phyloP scores from a whole-genome alignment of 2,888 invertebrate genomes.

The Parapristionchus giblindavisi region DNA sequence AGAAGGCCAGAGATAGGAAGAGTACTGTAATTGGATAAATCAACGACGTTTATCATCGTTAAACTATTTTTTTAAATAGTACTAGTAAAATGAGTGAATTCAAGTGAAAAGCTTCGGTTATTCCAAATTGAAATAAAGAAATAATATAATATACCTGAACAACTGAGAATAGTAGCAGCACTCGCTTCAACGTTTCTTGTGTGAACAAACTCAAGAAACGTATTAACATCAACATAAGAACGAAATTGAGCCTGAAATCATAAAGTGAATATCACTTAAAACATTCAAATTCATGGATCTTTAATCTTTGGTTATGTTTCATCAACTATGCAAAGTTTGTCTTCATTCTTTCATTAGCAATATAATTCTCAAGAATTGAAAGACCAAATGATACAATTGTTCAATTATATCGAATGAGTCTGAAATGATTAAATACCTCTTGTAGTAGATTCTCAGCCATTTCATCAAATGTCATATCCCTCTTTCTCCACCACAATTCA shows the following conservation, averaged over 20 bases:
- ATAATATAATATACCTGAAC: conserved; percentile 50
- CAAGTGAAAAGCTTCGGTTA: too few relatives aligned
- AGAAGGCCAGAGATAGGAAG: conserved; percentile 72
- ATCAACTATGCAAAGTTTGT: neutral
- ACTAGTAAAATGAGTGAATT: too few relatives aligned
- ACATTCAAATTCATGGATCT: neutral
- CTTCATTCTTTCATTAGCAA: too few relatives aligned
- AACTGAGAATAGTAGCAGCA: conserved; percentile 58
- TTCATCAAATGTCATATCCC: conserved; percentile 54
- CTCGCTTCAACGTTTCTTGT: conserved; percentile 59
- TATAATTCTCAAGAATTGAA: too few relatives aligned
- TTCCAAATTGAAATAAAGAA: neutral
- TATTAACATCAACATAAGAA: conserved; percentile 57
- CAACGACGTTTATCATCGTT: neutral
- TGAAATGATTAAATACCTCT: too few relatives aligned
- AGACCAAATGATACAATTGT: too few relatives aligned
- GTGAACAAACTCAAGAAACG: conserved; percentile 65
- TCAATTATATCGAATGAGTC: too few relatives aligned
- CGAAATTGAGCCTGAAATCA: conserved; percentile 40
- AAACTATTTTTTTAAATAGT: too few relatives aligned
- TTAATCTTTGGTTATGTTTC: neutral
- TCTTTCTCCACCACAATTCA: conserved; percentile 61
- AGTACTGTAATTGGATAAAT: conserved; percentile 70
- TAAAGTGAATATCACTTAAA: neutral
- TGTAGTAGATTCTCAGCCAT: conserved; percentile 52